Evolutionary conservation across 1,140 invertebrate species (phyloP), one percentile per base, ranked within the genome.

Genomic region (Nasonia longicornis): DNA sequence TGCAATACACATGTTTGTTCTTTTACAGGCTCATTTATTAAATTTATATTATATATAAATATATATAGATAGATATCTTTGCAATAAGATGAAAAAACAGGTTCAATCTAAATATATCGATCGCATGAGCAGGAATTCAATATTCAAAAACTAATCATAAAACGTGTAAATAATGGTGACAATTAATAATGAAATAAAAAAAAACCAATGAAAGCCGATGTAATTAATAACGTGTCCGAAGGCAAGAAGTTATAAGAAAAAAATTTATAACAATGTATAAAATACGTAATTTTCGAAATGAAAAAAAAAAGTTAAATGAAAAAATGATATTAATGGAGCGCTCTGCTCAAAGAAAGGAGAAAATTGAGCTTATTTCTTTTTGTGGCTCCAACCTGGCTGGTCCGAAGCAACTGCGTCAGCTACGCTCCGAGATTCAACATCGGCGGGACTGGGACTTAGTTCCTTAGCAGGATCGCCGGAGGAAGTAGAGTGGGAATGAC

Each of bases 401-500:
- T 91, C 90, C 90, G 90, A 90, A 89, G 89, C 88, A 89, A 89
- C 89, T 87, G 90, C 89, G 86, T 90, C 91, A 88, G 90, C 91
- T 88, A 89, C 87, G 87, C 90, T 91, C 88, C 89, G 89, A 88
- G 90, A 89, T 89, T 91, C 91, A 89, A 89, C 89, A 87, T 91
- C 91, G 86, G 88, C 89, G 89, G 90, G 89, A 90, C 90, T 89
- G 89, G 90, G 89, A 90, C 90, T 91, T 90, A 90, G 89, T 90
- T 91, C 90, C 90, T 91, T 90, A 90, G 89, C 90, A 91, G 90
- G 90, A 90, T 91, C 90, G 90, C 90, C 90, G 87, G 90, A 91
- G 90, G 90, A 91, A 90, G 90, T 90, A 91, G 90, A 91, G 93
- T 98, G 98, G 87, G 97, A 97, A 93, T 98, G 97, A 89, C 95